phyloP scores from a whole-genome alignment of 2,888 invertebrate genomes.

The Philonicus albiceps region DNA sequence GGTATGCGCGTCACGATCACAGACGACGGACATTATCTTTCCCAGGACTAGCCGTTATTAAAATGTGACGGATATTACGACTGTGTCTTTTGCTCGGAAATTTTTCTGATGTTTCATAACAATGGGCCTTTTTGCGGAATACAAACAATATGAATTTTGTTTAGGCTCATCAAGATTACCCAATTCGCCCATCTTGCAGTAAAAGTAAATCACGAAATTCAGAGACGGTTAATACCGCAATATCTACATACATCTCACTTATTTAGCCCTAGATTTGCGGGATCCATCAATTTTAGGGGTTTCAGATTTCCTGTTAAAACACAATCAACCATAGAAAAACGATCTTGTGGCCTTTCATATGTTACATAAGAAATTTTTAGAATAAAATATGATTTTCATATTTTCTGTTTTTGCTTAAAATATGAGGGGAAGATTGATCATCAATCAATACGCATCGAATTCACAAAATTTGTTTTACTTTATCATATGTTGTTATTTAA shows the following conservation, averaged over 20 bases:
- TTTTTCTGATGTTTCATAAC: not conserved
- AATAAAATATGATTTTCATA: too few species aligned
- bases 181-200: not conserved
- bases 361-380: too few species aligned
- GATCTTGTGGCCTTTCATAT: not conserved
- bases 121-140: not conserved
- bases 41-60: not conserved
- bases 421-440: too few species aligned
- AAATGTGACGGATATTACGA: not conserved
- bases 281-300: not conserved
- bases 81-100: not conserved
- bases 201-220: not conserved
- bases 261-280: not conserved
- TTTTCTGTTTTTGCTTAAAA: too few species aligned
- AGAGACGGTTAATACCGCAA: not conserved
- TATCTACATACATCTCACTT: not conserved
- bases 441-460: too few species aligned
- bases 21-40: not conserved
- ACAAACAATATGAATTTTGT: not conserved
- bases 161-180: not conserved
- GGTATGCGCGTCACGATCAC: not conserved
- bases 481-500: too few species aligned
- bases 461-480: too few species aligned
- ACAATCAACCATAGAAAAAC: not conserved
- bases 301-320: not conserved